Evolutionary conservation across 2,888 invertebrate genomes (phyloP).

Genomic region (Aquatica leii): DNA sequence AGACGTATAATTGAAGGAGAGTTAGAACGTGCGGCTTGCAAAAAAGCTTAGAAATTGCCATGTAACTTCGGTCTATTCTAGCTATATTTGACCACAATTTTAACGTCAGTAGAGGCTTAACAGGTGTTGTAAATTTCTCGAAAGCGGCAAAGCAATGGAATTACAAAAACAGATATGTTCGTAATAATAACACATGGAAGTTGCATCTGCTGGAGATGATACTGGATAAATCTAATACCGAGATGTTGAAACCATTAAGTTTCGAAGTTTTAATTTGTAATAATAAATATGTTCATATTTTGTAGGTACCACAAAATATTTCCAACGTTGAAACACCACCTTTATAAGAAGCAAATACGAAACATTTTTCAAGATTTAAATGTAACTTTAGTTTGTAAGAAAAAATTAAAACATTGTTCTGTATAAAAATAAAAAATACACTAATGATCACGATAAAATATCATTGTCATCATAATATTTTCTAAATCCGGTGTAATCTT

Average conservation of each 20-base stretch:
- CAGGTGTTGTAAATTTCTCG: neutral
- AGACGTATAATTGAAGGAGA: constrained; percentile 29
- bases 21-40: constrained; percentile 33
- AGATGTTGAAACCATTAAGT: neutral
- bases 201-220: neutral
- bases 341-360: neutral
- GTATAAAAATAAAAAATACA: no score
- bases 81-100: neutral
- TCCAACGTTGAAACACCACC: neutral
- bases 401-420: no score
- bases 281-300: no score
- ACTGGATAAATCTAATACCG: neutral
- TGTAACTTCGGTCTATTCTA: neutral
- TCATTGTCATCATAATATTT: no score
- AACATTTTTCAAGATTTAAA: constrained; percentile 1
- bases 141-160: neutral
- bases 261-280: no score
- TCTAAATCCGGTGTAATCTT: no score
- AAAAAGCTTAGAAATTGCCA: constrained; percentile 26
- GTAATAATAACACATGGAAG: neutral
- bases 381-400: no score
- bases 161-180: neutral
- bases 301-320: neutral
- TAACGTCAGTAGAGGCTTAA: neutral
- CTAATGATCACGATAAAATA: no score